These are phyloP conservation scores for Hedychridium roseum DNA, from an alignment of 2,888 invertebrate genomes.

Conservation along the genomic window DNA sequence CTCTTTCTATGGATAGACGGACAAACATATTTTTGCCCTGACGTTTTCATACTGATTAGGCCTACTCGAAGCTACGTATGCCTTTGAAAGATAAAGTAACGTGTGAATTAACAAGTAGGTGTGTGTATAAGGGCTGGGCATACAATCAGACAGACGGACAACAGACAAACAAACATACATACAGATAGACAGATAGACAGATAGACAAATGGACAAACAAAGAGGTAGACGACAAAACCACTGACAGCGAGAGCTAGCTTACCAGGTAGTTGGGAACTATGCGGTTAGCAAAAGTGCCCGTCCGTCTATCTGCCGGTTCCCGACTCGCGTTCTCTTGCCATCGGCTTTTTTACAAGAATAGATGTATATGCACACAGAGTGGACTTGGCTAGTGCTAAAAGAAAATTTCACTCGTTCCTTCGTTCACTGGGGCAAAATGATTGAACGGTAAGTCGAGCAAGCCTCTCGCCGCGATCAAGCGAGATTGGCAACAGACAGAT, in stretches of 20 bases:
- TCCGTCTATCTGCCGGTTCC: conserved; percentile 52
- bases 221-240: conserved; percentile 24
- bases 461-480: no score
- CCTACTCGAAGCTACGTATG: no score
- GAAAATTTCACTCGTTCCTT: no score
- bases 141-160: conserved; percentile 35
- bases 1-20: no score
- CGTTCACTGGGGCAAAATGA: not conserved
- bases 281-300: conserved; percentile 44
- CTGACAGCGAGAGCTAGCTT: conserved; percentile 56
- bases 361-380: conserved; percentile 5
- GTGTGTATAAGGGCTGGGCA: conserved; percentile 32
- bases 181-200: conserved; percentile 44
- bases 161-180: conserved; percentile 36
- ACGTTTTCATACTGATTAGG: no score
- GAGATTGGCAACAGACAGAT: conserved; percentile 48
- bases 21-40: no score
- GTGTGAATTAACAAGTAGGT: conserved; percentile 26
- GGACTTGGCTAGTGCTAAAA: no score
- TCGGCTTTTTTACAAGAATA: not conserved
- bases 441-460: not conserved
- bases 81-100: conserved; percentile 16
- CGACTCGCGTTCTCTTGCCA: conserved; percentile 21
- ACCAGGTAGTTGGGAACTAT: conserved; percentile 49
- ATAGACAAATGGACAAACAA: conserved; percentile 28